Conservation (phyloP, 35 echinoderm and acorn worm genomes). For the Hemicentrotus pulcherrimus region DNA sequence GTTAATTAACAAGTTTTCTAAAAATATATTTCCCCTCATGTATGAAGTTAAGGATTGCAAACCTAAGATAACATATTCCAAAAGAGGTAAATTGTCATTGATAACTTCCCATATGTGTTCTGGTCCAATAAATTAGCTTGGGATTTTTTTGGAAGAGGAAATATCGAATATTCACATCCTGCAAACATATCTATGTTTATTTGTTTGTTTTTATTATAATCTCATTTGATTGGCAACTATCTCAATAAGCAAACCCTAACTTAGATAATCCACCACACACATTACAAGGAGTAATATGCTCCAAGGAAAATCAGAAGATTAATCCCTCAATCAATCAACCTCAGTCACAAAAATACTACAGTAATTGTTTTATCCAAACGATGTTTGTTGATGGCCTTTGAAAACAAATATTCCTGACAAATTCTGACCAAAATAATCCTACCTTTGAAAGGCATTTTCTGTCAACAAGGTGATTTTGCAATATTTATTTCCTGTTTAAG, state of each 20-base stretch:
- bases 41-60: background rate
- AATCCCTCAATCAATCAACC: background rate
- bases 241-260: background rate
- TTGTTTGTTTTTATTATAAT: background rate
- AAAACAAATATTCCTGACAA: background rate
- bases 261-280: background rate
- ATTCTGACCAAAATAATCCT: background rate
- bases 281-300: background rate
- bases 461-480: conserved; percentile 2
- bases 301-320: background rate
- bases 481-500: conserved; percentile 14
- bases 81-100: background rate
- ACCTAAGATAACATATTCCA: background rate
- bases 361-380: background rate
- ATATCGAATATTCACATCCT: background rate
- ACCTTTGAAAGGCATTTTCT: background rate
- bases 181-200: background rate
- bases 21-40: background rate
- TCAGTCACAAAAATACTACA: background rate
- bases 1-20: background rate
- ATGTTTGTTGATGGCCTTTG: background rate
- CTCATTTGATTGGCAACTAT: background rate
- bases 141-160: background rate
- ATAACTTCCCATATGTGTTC: background rate
- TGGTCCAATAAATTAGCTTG: background rate